Percentiles rank a stretch among this genome's conserved stretches.
phyloP scores from a whole-genome alignment of 2,797 vertebrate species.

The Podarcis siculus region DNA sequence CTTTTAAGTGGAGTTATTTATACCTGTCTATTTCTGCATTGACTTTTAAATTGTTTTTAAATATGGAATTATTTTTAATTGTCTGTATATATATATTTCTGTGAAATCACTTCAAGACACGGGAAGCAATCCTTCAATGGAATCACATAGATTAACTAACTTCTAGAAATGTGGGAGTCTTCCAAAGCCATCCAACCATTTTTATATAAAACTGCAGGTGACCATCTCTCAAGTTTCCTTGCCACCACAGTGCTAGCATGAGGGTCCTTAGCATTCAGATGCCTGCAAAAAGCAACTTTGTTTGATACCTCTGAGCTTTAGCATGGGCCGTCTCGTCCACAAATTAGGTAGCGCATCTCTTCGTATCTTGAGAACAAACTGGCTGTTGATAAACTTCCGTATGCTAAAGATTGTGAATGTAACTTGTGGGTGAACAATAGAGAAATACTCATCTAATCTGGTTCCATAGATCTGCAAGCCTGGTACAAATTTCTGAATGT shows the following conservation, averaged over 20 bases:
- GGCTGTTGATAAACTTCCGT: constrained; percentile 76
- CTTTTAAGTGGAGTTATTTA: too few species aligned
- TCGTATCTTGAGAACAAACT: constrained; percentile 78
- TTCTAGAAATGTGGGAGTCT: background rate
- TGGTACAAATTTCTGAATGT: constrained; percentile 82
- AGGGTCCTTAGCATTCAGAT: background rate
- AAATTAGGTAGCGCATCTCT: constrained; percentile 69
- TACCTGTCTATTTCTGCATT: too few species aligned
- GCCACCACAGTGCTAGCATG: background rate
- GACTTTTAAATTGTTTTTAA: too few species aligned
- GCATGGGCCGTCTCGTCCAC: constrained; percentile 58
- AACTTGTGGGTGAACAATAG: constrained; percentile 79
- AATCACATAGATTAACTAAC: background rate
- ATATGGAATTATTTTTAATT: too few species aligned
- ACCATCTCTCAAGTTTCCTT: background rate
- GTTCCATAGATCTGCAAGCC: constrained; percentile 71
- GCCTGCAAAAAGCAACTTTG: background rate
- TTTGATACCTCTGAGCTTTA: constrained; percentile 79
- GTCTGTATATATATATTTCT: too few species aligned
- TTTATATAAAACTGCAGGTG: background rate
- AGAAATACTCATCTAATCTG: constrained; percentile 78
- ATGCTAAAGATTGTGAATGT: constrained; percentile 76
- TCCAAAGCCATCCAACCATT: background rate
- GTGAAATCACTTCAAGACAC: too few species aligned
- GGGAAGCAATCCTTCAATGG: too few species aligned